Percentiles rank a stretch among this genome's conserved stretches.
Conservation (phyloP, 2,888 invertebrate genomes). For the Clivina fossor region DNA sequence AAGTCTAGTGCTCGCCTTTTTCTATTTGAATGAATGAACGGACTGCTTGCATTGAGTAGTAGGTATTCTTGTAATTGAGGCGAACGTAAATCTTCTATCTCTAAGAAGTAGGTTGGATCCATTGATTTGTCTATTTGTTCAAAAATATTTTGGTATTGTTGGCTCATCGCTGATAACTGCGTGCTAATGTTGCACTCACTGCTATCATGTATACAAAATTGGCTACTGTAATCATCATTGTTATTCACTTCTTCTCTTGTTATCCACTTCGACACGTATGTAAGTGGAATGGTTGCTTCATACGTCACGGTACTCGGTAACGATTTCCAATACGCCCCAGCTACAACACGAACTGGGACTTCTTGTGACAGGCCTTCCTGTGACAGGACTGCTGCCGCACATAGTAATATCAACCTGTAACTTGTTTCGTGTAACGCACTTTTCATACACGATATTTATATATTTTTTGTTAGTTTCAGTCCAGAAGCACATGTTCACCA, state of each 20-base stretch:
- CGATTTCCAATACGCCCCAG: slow-evolving; percentile 26
- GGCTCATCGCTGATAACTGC: neutral
- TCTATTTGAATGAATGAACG: neutral
- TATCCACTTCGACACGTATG: slow-evolving; percentile 10
- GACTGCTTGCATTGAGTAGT: no score
- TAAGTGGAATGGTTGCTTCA: slow-evolving; percentile 27
- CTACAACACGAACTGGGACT: neutral
- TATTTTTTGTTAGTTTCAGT: no score
- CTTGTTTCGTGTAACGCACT: no score
- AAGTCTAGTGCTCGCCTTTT: slow-evolving; percentile 20
- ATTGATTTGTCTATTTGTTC: neutral
- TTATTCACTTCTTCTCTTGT: no score
- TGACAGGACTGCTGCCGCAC: no score
- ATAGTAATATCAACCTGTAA: no score
- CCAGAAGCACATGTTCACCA: no score
- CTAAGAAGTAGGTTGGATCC: neutral
- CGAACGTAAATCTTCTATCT: no score
- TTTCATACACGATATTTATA: no score
- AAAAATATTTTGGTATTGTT: neutral
- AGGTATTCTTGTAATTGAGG: no score
- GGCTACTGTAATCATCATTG: no score
- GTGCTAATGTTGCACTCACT: neutral
- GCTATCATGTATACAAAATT: neutral
- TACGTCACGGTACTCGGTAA: slow-evolving; percentile 18
- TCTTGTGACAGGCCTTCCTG: no score